Percentiles rank a stretch among this genome's conserved stretches.
phyloP scores from a whole-genome alignment of 2,888 invertebrate genomes.

The Meliscaeva auricollis region DNA sequence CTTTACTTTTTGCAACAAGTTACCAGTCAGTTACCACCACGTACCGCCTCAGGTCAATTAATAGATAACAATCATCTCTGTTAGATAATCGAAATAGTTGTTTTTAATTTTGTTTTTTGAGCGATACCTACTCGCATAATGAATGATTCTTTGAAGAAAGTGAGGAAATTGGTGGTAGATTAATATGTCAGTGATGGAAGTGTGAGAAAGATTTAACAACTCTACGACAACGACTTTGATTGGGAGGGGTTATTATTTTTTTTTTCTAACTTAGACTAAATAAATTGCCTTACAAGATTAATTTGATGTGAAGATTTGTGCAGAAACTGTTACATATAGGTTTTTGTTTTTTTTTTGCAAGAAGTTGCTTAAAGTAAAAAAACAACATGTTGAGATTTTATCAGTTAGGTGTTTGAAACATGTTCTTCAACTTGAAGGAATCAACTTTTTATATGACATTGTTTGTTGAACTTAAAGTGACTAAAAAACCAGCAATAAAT shows the following conservation, averaged over 20 bases:
- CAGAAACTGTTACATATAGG: too few relatives aligned
- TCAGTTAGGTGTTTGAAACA: background rate
- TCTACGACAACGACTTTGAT: conserved; percentile 6
- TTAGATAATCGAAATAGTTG: conserved; percentile 66
- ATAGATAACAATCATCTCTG: conserved; percentile 51
- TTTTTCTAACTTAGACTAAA: background rate
- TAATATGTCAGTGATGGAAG: conserved; percentile 27
- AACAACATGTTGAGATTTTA: too few relatives aligned
- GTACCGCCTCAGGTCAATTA: conserved; percentile 66
- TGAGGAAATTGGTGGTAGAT: conserved; percentile 52
- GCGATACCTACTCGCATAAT: conserved; percentile 34
- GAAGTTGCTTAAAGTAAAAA: background rate
- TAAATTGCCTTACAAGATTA: background rate
- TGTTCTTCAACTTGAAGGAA: conserved; percentile 17
- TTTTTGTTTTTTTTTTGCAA: too few relatives aligned
- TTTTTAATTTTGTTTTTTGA: background rate
- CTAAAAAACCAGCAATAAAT: background rate
- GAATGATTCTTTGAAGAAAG: conserved; percentile 64
- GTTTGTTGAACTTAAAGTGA: conserved; percentile 58
- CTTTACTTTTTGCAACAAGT: conserved; percentile 50
- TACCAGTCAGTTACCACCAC: conserved; percentile 9
- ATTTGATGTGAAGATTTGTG: background rate
- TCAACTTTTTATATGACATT: conserved; percentile 32
- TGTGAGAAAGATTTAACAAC: conserved; percentile 23
- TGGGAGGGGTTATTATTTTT: conserved; percentile 1